phyloP scores from a whole-genome alignment of 2,888 invertebrate genomes.

The Melipona bicolor region DNA sequence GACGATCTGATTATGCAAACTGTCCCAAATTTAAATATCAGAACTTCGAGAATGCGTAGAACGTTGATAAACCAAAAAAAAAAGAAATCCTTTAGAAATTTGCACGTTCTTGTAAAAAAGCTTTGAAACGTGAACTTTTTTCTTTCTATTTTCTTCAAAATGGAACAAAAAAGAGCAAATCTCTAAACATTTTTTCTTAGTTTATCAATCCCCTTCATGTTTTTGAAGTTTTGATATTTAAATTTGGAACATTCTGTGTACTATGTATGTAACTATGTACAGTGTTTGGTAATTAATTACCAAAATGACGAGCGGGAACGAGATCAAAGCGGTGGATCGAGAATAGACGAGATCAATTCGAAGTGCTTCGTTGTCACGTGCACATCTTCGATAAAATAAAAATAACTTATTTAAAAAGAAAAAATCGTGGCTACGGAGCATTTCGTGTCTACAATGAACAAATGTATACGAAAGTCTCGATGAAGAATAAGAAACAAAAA shows the following conservation, averaged over 20 bases:
- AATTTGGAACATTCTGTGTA: no score
- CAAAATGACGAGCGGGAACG: background rate
- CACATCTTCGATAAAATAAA: background rate
- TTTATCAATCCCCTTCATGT: no score
- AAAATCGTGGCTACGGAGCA: slow-evolving; percentile 17
- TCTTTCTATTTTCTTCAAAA: no score
- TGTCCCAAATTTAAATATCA: no score
- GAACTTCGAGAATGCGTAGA: no score
- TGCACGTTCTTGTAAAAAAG: no score
- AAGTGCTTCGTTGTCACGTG: slow-evolving; percentile 27
- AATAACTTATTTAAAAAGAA: background rate
- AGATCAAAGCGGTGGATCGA: slow-evolving; percentile 10
- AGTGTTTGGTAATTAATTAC: background rate
- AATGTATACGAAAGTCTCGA: slow-evolving; percentile 58
- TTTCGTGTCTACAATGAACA: slow-evolving; percentile 36
- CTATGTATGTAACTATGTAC: background rate
- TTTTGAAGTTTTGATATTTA: no score
- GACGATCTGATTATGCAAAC: background rate
- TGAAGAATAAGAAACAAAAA: slow-evolving; percentile 13
- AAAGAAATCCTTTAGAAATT: no score
- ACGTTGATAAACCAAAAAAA: no score
- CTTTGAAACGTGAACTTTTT: no score
- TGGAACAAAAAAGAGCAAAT: no score
- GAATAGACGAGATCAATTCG: background rate
- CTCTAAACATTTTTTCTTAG: no score